Conservation (phyloP, 2,113 vertebrate genomes). For the Takifugu flavidus region DNA sequence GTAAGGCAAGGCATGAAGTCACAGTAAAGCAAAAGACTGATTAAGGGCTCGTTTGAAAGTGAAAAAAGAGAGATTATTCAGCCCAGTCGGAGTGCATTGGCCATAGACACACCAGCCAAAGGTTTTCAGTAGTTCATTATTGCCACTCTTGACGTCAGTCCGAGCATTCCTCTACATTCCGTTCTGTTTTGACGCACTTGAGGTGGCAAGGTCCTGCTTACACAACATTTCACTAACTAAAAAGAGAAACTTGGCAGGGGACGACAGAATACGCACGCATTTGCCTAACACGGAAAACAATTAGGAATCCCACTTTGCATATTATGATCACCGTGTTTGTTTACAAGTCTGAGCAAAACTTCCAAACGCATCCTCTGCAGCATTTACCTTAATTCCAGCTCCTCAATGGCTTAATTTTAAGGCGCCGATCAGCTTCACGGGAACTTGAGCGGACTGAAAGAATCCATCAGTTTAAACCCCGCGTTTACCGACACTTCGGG, state of each 20-base stretch:
- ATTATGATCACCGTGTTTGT: neutral
- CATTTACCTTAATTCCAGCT: constrained; percentile 2
- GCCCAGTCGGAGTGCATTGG: constrained; percentile 7
- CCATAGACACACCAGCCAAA: constrained; percentile 31
- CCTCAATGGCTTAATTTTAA: constrained; percentile 7
- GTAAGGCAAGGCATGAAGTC: neutral
- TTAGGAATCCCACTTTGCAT: neutral
- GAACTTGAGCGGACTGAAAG: neutral
- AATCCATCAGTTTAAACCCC: neutral
- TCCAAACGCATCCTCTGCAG: constrained; percentile 15
- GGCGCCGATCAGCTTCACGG: neutral
- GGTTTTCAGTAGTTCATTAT: constrained; percentile 48
- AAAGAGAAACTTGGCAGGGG: constrained; percentile 5
- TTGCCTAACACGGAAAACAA: too few species aligned
- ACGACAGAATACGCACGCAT: too few species aligned
- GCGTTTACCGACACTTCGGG: constrained; percentile 28
- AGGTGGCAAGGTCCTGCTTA: constrained; percentile 37
- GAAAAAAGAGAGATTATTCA: constrained; percentile 13
- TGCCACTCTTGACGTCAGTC: constrained; percentile 66
- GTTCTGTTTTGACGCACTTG: constrained; percentile 57
- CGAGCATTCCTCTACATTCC: constrained; percentile 53
- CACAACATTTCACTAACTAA: constrained; percentile 26
- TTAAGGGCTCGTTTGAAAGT: constrained; percentile 1
- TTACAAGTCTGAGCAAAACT: constrained; percentile 22
- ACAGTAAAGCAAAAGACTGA: constrained; percentile 35